phyloP scores from a whole-genome alignment of 2,888 invertebrate species.

The Papilio protenor region DNA sequence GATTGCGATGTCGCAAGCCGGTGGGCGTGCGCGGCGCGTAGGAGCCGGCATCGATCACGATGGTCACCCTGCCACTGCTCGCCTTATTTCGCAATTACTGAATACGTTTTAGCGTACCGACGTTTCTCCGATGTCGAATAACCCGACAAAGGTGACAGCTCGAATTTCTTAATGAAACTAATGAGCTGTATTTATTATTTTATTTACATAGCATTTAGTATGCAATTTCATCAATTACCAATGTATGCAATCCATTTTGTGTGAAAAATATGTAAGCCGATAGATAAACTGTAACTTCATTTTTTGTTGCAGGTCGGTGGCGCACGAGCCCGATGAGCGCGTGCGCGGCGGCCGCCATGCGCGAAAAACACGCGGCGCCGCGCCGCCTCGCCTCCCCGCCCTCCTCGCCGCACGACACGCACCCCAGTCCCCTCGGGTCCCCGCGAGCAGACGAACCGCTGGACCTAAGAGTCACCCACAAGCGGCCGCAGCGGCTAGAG shows the following conservation, averaged over 20 bases:
- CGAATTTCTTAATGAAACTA: slow-evolving; percentile 43
- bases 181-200: slow-evolving; percentile 31
- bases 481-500: slow-evolving; percentile 88
- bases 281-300: slow-evolving; percentile 28
- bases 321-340: slow-evolving; percentile 88
- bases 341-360: slow-evolving; percentile 89
- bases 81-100: slow-evolving; percentile 63
- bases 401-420: slow-evolving; percentile 73
- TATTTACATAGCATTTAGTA: not conserved
- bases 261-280: not conserved
- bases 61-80: slow-evolving; percentile 63
- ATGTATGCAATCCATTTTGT: not conserved
- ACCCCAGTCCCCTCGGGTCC: slow-evolving; percentile 82
- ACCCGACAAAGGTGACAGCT: slow-evolving; percentile 40
- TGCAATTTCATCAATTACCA: not conserved
- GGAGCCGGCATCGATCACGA: slow-evolving; percentile 72
- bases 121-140: slow-evolving; percentile 52
- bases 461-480: slow-evolving; percentile 94
- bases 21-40: slow-evolving; percentile 75
- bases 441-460: slow-evolving; percentile 90
- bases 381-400: slow-evolving; percentile 89
- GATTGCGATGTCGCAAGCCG: slow-evolving; percentile 74
- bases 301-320: slow-evolving; percentile 80
- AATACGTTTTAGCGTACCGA: slow-evolving; percentile 66
- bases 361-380: slow-evolving; percentile 96